Evolutionary conservation across 2,888 invertebrate species (phyloP), one percentile per base, ranked within the genome.

Genomic region (Tubulanus polymorphus): DNA sequence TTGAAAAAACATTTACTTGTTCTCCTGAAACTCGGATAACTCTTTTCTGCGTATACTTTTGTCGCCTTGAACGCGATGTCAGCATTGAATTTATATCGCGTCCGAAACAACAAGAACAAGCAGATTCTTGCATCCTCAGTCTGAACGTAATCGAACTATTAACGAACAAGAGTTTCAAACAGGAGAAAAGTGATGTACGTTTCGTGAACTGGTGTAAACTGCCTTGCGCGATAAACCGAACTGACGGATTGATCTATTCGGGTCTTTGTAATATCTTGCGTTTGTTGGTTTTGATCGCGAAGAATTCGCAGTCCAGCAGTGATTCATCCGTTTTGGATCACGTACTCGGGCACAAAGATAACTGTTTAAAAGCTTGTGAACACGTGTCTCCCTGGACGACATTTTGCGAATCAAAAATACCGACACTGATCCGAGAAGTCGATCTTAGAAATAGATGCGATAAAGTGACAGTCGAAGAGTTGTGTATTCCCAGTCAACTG

Each of bases 361-460:
- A 68, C 8, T 70, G 70, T 59, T 55, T 72, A 15, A 68, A 69
- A 48, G 69, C 72, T 48, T 72, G 73, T 68, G 63, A 71, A 29
- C 72, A 73, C 66, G 69, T 71, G 2, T 74, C 74, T n/a, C 68
- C 69, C 37, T 93, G 93, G 93, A 94, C 93, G 0, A 88, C 88
- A 70, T 92, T 92, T 75, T 94, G 94, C 82, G 94, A 94, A 82
- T 83, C 82, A 18, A 90, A 92, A 72, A 81, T 92, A 45, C 83
- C 89, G 12, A 75, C 80, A 52, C 84, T 86, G 1, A 79, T 87
- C 0, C 83, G 83, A 59, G 69, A 79, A n/a, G 64, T 84, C 5
- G 61, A 69, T 15, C 46, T 18, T 0, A 27, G 53, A 25, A 35
- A 57, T 15, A 57, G 35, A 57, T 57, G 37, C 41, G 56, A 29